Conservation (phyloP, 2,113 vertebrate species). For the Nasalis larvatus region DNA sequence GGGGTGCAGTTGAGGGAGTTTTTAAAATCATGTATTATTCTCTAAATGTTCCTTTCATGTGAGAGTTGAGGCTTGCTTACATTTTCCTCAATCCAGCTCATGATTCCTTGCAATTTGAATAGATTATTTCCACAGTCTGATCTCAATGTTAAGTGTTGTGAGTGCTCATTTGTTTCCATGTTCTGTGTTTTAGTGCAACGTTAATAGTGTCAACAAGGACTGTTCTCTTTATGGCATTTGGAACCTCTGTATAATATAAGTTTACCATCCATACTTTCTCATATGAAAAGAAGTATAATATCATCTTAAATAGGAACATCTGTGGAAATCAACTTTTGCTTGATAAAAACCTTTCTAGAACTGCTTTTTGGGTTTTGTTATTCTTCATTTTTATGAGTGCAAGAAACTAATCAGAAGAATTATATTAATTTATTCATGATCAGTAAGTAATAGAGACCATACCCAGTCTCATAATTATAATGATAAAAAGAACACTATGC, state of each 20-base stretch:
- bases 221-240: background rate
- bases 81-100: background rate
- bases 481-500: background rate
- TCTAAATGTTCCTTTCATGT: background rate
- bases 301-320: background rate
- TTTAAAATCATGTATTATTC: background rate
- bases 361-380: background rate
- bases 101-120: background rate
- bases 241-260: background rate
- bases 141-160: background rate
- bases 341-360: background rate
- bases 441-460: conserved; percentile 22
- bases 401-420: conserved; percentile 50
- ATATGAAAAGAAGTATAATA: background rate
- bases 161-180: background rate
- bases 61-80: background rate
- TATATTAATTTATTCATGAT: conserved; percentile 49
- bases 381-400: background rate
- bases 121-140: background rate
- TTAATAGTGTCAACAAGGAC: background rate
- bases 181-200: background rate
- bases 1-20: background rate
- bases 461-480: background rate
- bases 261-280: background rate
- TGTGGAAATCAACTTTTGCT: conserved; percentile 17